phyloP scores from a whole-genome alignment of 2,888 invertebrate species.

The Rapana venosa region DNA sequence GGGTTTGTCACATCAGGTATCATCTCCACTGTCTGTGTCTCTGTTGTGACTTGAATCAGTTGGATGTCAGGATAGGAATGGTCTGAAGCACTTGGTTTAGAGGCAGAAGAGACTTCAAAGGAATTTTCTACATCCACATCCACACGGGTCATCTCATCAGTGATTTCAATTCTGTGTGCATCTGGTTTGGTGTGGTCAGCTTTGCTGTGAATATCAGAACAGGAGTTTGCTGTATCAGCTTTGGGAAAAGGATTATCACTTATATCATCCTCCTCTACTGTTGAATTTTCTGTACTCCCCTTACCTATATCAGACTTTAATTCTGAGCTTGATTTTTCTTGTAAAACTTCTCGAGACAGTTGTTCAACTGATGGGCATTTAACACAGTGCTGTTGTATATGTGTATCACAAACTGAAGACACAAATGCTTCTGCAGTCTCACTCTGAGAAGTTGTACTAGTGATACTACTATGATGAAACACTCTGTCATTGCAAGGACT shows the following conservation, averaged over 20 bases:
- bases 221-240: background rate
- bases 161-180: background rate
- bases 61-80: background rate
- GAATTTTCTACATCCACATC: background rate
- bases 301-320: background rate
- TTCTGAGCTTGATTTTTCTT: background rate
- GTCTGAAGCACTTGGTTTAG: background rate
- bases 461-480: background rate
- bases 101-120: background rate
- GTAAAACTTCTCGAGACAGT: background rate
- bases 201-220: background rate
- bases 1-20: background rate
- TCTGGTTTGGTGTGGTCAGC: background rate
- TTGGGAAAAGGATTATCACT: background rate
- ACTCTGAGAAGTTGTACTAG: background rate
- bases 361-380: background rate
- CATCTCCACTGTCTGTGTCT: slow-evolving; percentile 2
- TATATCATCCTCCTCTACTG: too few relatives aligned
- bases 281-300: background rate
- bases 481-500: background rate
- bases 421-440: background rate
- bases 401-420: background rate
- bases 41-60: background rate
- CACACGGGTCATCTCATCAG: background rate
- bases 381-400: background rate